These are phyloP conservation scores for Dicyrtomina minuta DNA, from an alignment of 2,888 invertebrate genomes.

Conservation along the genomic window DNA sequence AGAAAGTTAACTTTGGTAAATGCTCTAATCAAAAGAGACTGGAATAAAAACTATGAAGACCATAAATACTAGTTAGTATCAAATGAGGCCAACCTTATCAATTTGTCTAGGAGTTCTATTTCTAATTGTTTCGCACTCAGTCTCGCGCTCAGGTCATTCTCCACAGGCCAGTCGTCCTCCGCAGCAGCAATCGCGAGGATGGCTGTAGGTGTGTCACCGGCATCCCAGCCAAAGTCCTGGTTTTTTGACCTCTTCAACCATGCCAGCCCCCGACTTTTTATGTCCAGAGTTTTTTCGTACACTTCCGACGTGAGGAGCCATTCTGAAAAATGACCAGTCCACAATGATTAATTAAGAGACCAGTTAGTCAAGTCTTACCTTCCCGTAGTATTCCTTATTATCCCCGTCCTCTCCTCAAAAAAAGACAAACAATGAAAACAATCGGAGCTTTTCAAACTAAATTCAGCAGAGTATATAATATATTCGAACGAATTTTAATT, in stretches of 20 bases:
- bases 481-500: too few species aligned
- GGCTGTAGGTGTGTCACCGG: conserved; percentile 79
- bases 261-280: conserved; percentile 65
- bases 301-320: conserved; percentile 23
- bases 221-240: conserved; percentile 66
- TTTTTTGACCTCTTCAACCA: conserved; percentile 65
- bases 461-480: too few species aligned
- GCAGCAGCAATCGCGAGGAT: conserved; percentile 72
- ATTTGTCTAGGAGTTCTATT: conserved; percentile 76
- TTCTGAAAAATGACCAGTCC: conserved; percentile 12
- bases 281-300: conserved; percentile 42
- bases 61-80: too few species aligned
- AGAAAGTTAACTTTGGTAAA: neutral
- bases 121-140: conserved; percentile 84
- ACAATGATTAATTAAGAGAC: too few species aligned
- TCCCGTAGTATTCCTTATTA: too few species aligned
- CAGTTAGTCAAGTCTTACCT: too few species aligned
- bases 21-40: conserved; percentile 2
- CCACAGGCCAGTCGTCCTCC: conserved; percentile 57
- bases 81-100: conserved; percentile 68
- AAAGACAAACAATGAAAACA: too few species aligned
- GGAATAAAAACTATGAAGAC: too few species aligned
- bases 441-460: too few species aligned
- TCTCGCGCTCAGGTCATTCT: conserved; percentile 68
- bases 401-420: too few species aligned